Conservation (phyloP, 2,888 invertebrate genomes). For the Matsumyia berberina region DNA sequence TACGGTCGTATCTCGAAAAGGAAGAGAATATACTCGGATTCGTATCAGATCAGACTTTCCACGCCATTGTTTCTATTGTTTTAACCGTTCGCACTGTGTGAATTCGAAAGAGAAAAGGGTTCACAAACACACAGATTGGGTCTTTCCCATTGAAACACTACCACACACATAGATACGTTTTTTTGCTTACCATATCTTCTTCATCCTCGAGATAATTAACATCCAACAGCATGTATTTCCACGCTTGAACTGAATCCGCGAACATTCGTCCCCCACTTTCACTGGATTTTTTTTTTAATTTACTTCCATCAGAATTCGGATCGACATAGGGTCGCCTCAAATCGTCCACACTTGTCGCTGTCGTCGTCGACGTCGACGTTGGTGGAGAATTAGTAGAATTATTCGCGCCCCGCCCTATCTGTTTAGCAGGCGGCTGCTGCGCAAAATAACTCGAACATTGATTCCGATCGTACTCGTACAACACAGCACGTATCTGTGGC, state of each 20-base stretch:
- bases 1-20: conserved; percentile 30
- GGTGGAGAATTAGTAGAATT: too few relatives aligned
- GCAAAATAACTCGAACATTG: conserved; percentile 80
- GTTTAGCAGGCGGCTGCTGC: conserved; percentile 52
- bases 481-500: conserved; percentile 82
- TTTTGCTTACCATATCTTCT: conserved; percentile 84
- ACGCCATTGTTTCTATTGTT: conserved; percentile 72
- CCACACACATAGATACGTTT: too few relatives aligned
- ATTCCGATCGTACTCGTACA: conserved; percentile 82
- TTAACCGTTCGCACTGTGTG: conserved; percentile 39
- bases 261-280: conserved; percentile 76
- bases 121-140: conserved; percentile 40
- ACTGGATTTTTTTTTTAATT: conserved; percentile 62
- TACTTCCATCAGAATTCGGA: conserved; percentile 26
- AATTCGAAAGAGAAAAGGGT: conserved; percentile 47
- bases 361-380: conserved; percentile 35
- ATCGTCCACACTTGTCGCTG: conserved; percentile 52
- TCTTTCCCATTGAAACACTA: not conserved
- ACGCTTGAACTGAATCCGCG: conserved; percentile 82
- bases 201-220: conserved; percentile 83
- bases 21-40: conserved; percentile 15
- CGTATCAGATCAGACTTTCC: conserved; percentile 33
- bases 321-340: conserved; percentile 17
- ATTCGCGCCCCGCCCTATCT: conserved; percentile 70
- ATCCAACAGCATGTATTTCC: conserved; percentile 82